These are phyloP conservation scores for Mugil cephalus DNA, from an alignment of 2,113 vertebrate genomes.

Conservation along the genomic window DNA sequence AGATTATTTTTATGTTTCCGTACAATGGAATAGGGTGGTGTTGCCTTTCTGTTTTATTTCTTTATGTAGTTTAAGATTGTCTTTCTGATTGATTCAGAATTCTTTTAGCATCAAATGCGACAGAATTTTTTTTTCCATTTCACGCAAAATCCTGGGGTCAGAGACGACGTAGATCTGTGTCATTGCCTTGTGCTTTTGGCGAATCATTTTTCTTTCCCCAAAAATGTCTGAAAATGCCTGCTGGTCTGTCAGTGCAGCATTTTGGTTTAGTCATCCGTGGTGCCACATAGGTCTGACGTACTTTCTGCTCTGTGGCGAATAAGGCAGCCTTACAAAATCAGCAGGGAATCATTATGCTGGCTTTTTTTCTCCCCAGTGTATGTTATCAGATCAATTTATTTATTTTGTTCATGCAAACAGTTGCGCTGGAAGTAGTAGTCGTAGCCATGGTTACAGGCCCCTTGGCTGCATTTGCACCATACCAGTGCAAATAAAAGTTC, in stretches of 20 bases:
- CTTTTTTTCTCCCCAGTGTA: too few relatives aligned
- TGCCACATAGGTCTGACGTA: too few relatives aligned
- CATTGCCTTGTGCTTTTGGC: neutral
- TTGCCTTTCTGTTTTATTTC: slow-evolving; percentile 14
- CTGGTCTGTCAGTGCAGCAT: too few relatives aligned
- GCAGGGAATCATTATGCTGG: too few relatives aligned
- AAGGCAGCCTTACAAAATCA: too few relatives aligned
- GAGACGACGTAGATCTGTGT: neutral
- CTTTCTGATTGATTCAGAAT: slow-evolving; percentile 4
- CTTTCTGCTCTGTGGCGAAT: too few relatives aligned
- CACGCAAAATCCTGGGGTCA: neutral
- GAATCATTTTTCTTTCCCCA: too few relatives aligned
- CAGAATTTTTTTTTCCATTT: neutral
- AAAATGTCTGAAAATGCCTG: neutral
- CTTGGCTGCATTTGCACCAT: neutral
- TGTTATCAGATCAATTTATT: too few relatives aligned
- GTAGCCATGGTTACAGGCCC: neutral
- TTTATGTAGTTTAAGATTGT: slow-evolving; percentile 4
- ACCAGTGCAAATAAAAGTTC: neutral
- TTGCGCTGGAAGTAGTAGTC: too few relatives aligned
- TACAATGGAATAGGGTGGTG: neutral
- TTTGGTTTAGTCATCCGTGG: neutral
- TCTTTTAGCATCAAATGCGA: slow-evolving; percentile 2
- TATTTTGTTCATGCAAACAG: too few relatives aligned
- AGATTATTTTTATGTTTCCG: slow-evolving; percentile 1